Percentiles rank a stretch among this genome's conserved stretches.
Conservation (phyloP, 2,113 vertebrate species). For the Oplegnathus fasciatus region DNA sequence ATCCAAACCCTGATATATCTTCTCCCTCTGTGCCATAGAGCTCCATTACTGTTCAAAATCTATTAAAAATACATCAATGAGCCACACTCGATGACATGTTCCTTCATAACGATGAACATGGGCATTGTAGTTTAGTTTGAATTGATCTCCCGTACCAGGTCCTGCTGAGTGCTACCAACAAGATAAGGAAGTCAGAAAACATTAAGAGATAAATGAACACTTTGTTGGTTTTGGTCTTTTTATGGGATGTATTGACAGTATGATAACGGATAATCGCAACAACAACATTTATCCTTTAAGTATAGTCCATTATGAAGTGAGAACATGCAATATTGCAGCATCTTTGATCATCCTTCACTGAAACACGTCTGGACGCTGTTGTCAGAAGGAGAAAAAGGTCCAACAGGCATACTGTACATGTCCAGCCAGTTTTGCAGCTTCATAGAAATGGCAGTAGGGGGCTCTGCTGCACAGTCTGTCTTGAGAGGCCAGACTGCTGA, state of each 20-base stretch:
- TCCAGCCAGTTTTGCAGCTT: slow-evolving; percentile 38
- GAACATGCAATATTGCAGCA: not conserved
- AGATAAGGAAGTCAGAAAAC: not conserved
- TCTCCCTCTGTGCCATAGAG: not conserved
- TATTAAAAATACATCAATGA: not conserved
- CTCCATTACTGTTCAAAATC: not conserved
- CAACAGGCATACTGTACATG: no score
- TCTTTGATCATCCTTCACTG: not conserved
- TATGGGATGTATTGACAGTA: not conserved
- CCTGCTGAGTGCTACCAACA: not conserved
- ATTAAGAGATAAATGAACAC: not conserved
- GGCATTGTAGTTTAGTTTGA: not conserved
- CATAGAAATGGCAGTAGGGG: slow-evolving; percentile 59
- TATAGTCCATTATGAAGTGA: not conserved
- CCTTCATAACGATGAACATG: not conserved
- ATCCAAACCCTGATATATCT: not conserved
- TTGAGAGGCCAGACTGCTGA: not conserved
- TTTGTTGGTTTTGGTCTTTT: not conserved
- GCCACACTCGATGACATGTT: not conserved
- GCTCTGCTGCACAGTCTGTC: slow-evolving; percentile 62
- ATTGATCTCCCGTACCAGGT: not conserved
- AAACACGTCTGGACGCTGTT: not conserved
- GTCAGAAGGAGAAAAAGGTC: not conserved
- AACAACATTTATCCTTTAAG: not conserved
- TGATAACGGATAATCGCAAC: not conserved